phyloP scores from a whole-genome alignment of 2,888 invertebrate species.

The Zeuzera pyrina region DNA sequence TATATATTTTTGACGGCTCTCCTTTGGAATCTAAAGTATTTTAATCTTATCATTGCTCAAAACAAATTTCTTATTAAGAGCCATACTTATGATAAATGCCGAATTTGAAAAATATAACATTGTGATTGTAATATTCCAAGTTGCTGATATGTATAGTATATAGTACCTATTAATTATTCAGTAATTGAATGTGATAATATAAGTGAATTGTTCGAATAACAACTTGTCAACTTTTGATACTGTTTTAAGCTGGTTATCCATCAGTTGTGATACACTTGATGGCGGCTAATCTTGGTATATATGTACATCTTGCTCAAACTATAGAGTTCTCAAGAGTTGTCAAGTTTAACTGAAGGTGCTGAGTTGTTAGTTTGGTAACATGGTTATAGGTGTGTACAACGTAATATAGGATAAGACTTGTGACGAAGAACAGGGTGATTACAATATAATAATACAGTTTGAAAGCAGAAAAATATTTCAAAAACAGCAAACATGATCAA shows the following conservation, averaged over 20 bases:
- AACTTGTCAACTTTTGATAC: too few species aligned
- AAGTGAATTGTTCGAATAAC: too few species aligned
- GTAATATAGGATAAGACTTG: too few species aligned
- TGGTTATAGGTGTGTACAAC: too few species aligned
- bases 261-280: too few species aligned
- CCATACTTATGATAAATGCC: conserved; percentile 53
- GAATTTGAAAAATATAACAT: conserved; percentile 49
- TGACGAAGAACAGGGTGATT: too few species aligned
- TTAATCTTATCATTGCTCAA: conserved; percentile 64
- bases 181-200: conserved; percentile 65
- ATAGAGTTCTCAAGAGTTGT: conserved; percentile 38
- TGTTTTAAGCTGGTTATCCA: too few species aligned
- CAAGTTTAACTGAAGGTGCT: conserved; percentile 55
- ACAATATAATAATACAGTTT: too few species aligned
- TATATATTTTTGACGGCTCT: conserved; percentile 66
- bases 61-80: conserved; percentile 60
- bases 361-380: conserved; percentile 20
- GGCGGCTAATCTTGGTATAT: too few species aligned
- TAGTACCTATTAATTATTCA: conserved; percentile 38
- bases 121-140: conserved; percentile 53
- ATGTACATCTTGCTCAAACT: conserved; percentile 20
- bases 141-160: conserved; percentile 45
- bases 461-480: too few species aligned
- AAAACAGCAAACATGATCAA: too few species aligned
- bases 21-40: conserved; percentile 60